These are phyloP conservation scores for Pyrrhosoma nymphula DNA, from an alignment of 2,888 invertebrate genomes.

Conservation along the genomic window DNA sequence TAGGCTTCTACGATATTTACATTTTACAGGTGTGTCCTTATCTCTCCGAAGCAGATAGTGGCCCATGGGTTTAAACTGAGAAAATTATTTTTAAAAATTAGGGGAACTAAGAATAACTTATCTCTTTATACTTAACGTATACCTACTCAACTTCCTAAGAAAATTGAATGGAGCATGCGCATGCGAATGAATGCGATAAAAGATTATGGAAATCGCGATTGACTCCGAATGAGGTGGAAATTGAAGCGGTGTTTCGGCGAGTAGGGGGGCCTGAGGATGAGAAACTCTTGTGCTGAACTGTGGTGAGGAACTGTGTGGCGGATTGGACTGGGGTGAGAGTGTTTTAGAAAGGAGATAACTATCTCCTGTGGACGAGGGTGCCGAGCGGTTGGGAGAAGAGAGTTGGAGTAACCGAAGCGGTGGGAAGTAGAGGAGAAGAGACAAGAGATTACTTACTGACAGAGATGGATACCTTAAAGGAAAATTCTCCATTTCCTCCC, in stretches of 20 bases:
- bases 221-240: not conserved
- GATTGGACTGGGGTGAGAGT: not conserved
- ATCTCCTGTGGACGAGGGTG: not conserved
- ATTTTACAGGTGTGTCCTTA: too few species aligned
- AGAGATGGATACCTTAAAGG: not conserved
- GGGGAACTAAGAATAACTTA: too few species aligned
- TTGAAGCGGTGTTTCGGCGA: not conserved
- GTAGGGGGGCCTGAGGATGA: not conserved
- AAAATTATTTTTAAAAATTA: too few species aligned
- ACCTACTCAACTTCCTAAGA: not conserved
- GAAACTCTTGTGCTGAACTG: not conserved
- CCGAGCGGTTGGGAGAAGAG: too few species aligned
- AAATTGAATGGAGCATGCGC: not conserved
- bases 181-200: not conserved
- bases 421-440: not conserved
- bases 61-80: too few species aligned
- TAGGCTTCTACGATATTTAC: too few species aligned
- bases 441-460: not conserved
- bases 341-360: not conserved
- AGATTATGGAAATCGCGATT: not conserved
- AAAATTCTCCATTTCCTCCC: not conserved
- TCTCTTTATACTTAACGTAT: too few species aligned
- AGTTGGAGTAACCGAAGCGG: not conserved
- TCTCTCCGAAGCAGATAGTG: too few species aligned
- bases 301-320: not conserved